Evolutionary conservation across 2,888 invertebrate genomes (phyloP).

Genomic region (Apodemia zela): DNA sequence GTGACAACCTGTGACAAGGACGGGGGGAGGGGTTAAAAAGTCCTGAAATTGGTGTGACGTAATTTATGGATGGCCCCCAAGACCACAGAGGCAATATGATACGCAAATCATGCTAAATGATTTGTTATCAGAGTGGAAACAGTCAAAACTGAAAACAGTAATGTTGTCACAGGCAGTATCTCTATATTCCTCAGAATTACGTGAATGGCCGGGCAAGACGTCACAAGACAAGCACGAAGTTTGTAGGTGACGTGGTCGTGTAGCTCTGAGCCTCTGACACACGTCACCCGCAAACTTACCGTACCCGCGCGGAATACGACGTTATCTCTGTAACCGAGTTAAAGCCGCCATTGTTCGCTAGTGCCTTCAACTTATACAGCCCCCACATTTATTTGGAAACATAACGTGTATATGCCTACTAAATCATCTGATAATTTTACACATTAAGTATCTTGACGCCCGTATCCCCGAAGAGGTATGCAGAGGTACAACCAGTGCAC

Average conservation of each 20-base stretch:
- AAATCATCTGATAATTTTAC: too few relatives aligned
- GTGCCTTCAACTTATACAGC: slow-evolving; percentile 41
- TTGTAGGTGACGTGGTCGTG: slow-evolving; percentile 22
- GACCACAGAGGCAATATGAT: too few relatives aligned
- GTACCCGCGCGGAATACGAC: slow-evolving; percentile 54
- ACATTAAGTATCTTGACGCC: too few relatives aligned
- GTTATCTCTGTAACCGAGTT: slow-evolving; percentile 63
- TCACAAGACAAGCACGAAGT: slow-evolving; percentile 33
- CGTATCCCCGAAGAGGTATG: too few relatives aligned
- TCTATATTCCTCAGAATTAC: not conserved
- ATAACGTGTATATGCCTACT: not conserved
- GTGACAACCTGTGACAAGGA: too few relatives aligned
- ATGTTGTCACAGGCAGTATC: not conserved
- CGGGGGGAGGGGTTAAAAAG: too few relatives aligned
- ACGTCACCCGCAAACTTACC: slow-evolving; percentile 42
- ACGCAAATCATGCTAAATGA: too few relatives aligned
- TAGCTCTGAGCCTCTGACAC: slow-evolving; percentile 47
- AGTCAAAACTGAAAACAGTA: not conserved
- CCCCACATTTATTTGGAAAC: not conserved
- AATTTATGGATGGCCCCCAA: too few relatives aligned
- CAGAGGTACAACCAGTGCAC: too few relatives aligned
- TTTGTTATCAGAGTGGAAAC: too few relatives aligned
- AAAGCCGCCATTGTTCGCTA: slow-evolving; percentile 63
- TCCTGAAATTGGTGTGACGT: too few relatives aligned
- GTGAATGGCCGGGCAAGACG: slow-evolving; percentile 21